Base-by-base conservation (phyloP, 64 coral and sea anemone species). In the Acropora tenuis region DNA sequence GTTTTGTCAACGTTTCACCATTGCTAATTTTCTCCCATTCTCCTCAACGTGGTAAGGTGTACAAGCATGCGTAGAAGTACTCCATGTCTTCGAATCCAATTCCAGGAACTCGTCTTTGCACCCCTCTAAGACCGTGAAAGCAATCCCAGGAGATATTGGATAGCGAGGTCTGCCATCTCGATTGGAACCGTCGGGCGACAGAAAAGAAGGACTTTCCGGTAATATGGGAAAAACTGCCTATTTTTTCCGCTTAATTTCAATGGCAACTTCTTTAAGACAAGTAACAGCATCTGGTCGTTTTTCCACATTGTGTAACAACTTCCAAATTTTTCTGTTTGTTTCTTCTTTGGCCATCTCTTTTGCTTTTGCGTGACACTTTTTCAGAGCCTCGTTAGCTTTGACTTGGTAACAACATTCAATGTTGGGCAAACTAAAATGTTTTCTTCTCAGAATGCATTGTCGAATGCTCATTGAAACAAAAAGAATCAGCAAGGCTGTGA, bases 311-410 rank as follows among this genome's bases (percentile, higher is more conserved):
- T 65, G 15, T 7, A 84, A 84, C n/a, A 68, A 67, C 42, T 8
- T 46, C 10, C 45, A 12, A 46, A 84, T 45, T 53, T 47, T 60
- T 43, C 18, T 66, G 16, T 67, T 84, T 18, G 58, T 60, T 68
- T 19, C 47, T 67, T 84, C 17, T 48, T 84, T 84, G 60, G 81
- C 81, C 41, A 69, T 13, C 41, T 84, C 81, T 44, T 84, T 84
- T 69, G 81, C 81, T 48, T 47, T 84, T 16, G 16, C 7, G 44
- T 84, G 81, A 17, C 68, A 69, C 61, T 69, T 15, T 44, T 69
- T 41, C 9, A 84, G 48, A 1, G 61, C 81, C 48, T 69, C 81
- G 15, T 69, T 63, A 2, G 81, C 81, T 17, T 84, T 61, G 17
- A 69, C 43, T 7, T 84, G 44, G 42, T 43, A 61, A 61, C 69